Percentiles rank a stretch among this genome's conserved stretches.
phyloP scores from a whole-genome alignment of 2,113 vertebrate species.

The Empidonax alnorum region DNA sequence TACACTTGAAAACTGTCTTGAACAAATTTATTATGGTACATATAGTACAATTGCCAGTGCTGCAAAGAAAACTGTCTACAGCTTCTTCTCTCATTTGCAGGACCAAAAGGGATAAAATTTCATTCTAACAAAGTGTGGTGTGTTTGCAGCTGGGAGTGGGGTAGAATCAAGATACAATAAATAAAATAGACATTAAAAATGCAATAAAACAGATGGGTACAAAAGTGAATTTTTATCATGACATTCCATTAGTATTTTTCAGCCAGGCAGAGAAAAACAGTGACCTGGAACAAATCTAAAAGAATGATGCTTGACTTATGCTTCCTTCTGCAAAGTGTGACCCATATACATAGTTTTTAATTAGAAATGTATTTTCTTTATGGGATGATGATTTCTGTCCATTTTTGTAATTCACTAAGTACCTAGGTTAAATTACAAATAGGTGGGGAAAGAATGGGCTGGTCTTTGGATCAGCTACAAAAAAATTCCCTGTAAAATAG shows the following conservation, averaged over 20 bases:
- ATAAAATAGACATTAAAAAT: conserved; percentile 57
- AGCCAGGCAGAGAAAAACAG: conserved; percentile 62
- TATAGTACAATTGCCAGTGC: conserved; percentile 22
- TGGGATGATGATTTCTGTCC: conserved; percentile 31
- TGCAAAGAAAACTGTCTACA: conserved; percentile 11
- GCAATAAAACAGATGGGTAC: conserved; percentile 45
- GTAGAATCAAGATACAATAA: conserved; percentile 32
- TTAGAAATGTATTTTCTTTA: conserved; percentile 67
- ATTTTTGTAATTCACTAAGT: conserved; percentile 58
- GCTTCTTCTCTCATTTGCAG: not conserved
- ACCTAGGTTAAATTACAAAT: conserved; percentile 28
- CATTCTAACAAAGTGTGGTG: conserved; percentile 35
- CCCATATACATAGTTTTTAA: conserved; percentile 63
- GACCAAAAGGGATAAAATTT: conserved; percentile 22
- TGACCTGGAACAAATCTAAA: conserved; percentile 73
- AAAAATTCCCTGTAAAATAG: not conserved
- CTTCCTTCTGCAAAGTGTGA: conserved; percentile 53
- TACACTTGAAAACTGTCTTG: conserved; percentile 24
- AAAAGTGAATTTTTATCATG: conserved; percentile 66
- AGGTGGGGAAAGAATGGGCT: conserved; percentile 5
- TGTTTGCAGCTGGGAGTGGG: not conserved
- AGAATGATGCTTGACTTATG: conserved; percentile 64
- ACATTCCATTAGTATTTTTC: conserved; percentile 49
- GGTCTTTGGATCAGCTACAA: not conserved
- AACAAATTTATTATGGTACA: conserved; percentile 50